Percentiles rank a stretch among this genome's conserved stretches.
Conservation (phyloP, 1,140 invertebrate genomes). For the Drosophila grimshawi region DNA sequence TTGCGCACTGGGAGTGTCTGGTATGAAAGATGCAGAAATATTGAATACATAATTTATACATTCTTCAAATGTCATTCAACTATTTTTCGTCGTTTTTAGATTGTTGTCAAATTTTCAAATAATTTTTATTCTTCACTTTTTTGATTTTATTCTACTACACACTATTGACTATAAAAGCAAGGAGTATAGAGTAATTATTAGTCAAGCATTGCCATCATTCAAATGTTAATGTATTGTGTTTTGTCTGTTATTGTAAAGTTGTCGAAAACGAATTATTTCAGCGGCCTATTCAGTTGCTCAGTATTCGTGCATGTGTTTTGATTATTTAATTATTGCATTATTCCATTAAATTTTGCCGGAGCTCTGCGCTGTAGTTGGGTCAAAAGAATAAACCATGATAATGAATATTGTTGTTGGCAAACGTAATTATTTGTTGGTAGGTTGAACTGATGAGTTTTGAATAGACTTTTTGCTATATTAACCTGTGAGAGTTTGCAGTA, state of each 20-base stretch:
- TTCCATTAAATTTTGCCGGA: constrained; percentile 39
- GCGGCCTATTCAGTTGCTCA: not conserved
- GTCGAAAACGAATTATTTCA: constrained; percentile 19
- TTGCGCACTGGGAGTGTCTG: not conserved
- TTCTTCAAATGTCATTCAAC: too few species aligned
- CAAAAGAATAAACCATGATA: constrained; percentile 21
- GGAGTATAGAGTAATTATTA: not conserved
- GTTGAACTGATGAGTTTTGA: constrained; percentile 21
- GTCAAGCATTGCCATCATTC: not conserved
- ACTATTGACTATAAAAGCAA: too few species aligned
- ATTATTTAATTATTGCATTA: constrained; percentile 37
- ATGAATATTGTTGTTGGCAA: constrained; percentile 9
- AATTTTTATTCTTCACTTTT: too few species aligned
- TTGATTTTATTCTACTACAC: too few species aligned
- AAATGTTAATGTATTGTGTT: not conserved
- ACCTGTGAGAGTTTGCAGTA: constrained; percentile 23
- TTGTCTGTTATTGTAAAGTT: not conserved
- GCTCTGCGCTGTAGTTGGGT: constrained; percentile 4
- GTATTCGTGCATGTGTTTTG: constrained; percentile 12
- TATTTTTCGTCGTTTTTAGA: too few species aligned
- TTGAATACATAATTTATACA: too few species aligned
- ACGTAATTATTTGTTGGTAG: constrained; percentile 17
- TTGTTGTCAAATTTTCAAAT: not conserved
- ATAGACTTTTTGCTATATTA: constrained; percentile 34
- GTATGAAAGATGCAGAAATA: not conserved